Conservation (phyloP, 2,797 vertebrate species). For the Sparidentex hasta region DNA sequence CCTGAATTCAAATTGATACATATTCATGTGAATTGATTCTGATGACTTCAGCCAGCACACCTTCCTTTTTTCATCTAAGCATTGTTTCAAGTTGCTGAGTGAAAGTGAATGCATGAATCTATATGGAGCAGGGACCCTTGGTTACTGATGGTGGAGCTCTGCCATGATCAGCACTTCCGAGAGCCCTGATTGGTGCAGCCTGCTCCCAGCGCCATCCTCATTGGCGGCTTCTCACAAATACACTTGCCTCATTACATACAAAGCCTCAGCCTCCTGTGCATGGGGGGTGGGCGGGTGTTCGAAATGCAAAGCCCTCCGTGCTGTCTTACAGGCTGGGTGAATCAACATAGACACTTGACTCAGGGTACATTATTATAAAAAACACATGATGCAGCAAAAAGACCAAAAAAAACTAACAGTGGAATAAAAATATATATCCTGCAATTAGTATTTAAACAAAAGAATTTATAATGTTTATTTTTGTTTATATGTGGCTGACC, state of each 20-base stretch:
- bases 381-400: not conserved
- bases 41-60: not conserved
- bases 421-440: no score
- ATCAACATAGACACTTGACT: not conserved
- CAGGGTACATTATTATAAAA: not conserved
- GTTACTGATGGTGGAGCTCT: slow-evolving; percentile 76
- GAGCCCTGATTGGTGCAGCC: slow-evolving; percentile 74
- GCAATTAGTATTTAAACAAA: no score
- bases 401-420: no score
- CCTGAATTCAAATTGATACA: not conserved
- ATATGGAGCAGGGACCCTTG: slow-evolving; percentile 59
- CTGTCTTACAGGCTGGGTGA: slow-evolving; percentile 55
- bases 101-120: slow-evolving; percentile 53
- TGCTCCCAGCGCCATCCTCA: slow-evolving; percentile 44
- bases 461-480: no score
- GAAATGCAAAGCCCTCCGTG: not conserved
- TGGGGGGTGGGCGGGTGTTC: accelerated
- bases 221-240: slow-evolving; percentile 74
- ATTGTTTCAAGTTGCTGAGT: not conserved
- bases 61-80: not conserved
- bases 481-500: no score
- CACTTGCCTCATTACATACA: slow-evolving; percentile 74
- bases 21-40: not conserved
- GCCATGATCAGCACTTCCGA: slow-evolving; percentile 49
- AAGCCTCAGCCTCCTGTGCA: slow-evolving; percentile 52